A percentile compares a stretch with the other conserved stretches of the same genome.
phyloP scores from a whole-genome alignment of 1,140 invertebrate genomes.

The Calliopsis andreniformis region DNA sequence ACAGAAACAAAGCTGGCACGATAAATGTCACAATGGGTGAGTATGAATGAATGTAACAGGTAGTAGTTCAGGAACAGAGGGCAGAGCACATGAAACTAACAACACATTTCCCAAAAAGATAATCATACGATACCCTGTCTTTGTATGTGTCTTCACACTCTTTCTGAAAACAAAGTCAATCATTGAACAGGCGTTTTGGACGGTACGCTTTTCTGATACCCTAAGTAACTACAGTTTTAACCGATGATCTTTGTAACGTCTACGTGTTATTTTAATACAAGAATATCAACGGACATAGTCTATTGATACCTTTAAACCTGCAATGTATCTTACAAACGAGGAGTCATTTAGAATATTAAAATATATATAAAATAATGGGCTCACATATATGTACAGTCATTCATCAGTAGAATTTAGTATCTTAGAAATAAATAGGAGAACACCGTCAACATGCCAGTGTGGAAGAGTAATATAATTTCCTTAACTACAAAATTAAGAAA shows the following conservation, averaged over 20 bases:
- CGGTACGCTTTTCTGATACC: conserved; percentile 36
- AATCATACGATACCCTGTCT: conserved; percentile 89
- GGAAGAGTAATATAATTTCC: neutral
- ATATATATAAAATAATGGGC: conserved; percentile 21
- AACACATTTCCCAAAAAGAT: conserved; percentile 81
- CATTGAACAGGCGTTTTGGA: conserved; percentile 72
- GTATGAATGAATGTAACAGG: conserved; percentile 73
- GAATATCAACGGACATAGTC: conserved; percentile 2
- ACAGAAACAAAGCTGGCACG: conserved; percentile 75
- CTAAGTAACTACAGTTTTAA: conserved; percentile 56
- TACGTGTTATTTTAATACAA: conserved; percentile 27
- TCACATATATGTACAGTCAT: conserved; percentile 38
- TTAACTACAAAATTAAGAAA: conserved; percentile 2
- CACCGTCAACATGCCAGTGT: conserved; percentile 17
- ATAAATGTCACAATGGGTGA: conserved; percentile 74
- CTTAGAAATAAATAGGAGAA: neutral
- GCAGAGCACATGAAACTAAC: conserved; percentile 80
- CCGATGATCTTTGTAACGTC: conserved; percentile 24
- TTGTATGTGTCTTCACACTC: conserved; percentile 91
- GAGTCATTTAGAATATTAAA: conserved; percentile 33
- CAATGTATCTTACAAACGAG: conserved; percentile 15
- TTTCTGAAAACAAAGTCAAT: conserved; percentile 87
- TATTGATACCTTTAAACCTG: conserved; percentile 32
- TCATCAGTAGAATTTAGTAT: conserved; percentile 5
- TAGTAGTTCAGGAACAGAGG: conserved; percentile 75